A percentile compares a stretch with the other conserved stretches of the same genome.
Conservation (phyloP, 2,888 invertebrate species). For the Amblyjoppa proteus region DNA sequence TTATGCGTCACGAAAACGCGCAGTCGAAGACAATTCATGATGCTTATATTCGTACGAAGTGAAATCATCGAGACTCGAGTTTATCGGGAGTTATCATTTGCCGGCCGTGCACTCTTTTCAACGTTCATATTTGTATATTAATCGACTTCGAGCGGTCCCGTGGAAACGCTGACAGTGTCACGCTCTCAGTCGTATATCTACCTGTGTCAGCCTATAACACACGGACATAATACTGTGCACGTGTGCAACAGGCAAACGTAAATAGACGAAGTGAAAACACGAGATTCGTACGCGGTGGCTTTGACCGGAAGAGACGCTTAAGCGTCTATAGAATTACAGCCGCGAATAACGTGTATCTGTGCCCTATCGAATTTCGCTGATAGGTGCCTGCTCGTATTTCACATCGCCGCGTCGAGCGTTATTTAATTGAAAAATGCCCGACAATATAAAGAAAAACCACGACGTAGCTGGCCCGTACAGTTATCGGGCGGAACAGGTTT, state of each 20-base stretch:
- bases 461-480: background rate
- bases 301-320: conserved; percentile 30
- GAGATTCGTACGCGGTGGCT: conserved; percentile 15
- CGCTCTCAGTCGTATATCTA: conserved; percentile 5
- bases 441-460: background rate
- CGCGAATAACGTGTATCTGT: background rate
- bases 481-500: conserved; percentile 40
- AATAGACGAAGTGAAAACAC: conserved; percentile 52
- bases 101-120: background rate
- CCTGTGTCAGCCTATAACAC: background rate
- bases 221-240: conserved; percentile 44
- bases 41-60: background rate
- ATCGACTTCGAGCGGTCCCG: background rate
- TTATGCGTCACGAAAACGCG: background rate
- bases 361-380: conserved; percentile 40
- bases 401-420: background rate
- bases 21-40: background rate
- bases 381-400: conserved; percentile 11
- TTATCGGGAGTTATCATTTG: background rate
- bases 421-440: background rate
- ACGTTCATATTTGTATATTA: background rate
- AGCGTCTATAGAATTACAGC: background rate
- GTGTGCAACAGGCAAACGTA: conserved; percentile 70
- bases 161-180: conserved; percentile 5
- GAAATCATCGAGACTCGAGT: conserved; percentile 4